Percentiles rank a stretch among this genome's conserved stretches.
phyloP scores from a whole-genome alignment of 2,888 invertebrate species.

The Malacosoma neustria region DNA sequence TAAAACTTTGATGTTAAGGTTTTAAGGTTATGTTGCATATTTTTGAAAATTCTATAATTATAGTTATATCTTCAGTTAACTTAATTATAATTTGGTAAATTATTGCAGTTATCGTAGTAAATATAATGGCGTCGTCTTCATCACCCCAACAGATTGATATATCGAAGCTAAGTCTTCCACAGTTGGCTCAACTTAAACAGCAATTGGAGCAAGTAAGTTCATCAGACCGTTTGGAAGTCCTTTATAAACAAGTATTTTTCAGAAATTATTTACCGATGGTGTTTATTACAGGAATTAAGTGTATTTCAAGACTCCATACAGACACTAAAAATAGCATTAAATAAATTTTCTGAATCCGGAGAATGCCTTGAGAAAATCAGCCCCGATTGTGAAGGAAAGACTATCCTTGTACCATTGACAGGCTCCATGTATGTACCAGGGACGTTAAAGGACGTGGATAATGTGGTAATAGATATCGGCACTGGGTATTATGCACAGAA shows the following conservation, averaged over 20 bases:
- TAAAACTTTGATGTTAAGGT: too few relatives aligned
- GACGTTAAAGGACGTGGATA: constrained; percentile 85
- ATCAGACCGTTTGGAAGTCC: constrained; percentile 1
- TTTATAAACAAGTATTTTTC: too few relatives aligned
- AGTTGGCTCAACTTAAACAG: constrained; percentile 88
- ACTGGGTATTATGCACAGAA: constrained; percentile 98
- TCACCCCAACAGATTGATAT: constrained; percentile 86
- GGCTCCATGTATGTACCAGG: constrained; percentile 99
- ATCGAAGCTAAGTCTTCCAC: constrained; percentile 84
- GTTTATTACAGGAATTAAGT: constrained; percentile 82
- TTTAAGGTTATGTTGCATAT: constrained; percentile 19
- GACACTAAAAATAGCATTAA: constrained; percentile 91
- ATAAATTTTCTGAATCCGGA: constrained; percentile 91
- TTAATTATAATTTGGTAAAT: constrained; percentile 8
- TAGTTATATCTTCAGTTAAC: constrained; percentile 5
- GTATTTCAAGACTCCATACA: constrained; percentile 93
- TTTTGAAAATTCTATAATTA: constrained; percentile 11
- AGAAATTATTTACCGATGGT: too few relatives aligned
- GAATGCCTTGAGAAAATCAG: constrained; percentile 88
- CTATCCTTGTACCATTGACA: constrained; percentile 94
- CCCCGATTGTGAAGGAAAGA: constrained; percentile 84
- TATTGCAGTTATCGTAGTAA: neutral
- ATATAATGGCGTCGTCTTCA: constrained; percentile 76
- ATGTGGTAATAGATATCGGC: constrained; percentile 95
- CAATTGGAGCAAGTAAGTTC: constrained; percentile 86